Conservation (phyloP, 37 sponge, comb jelly and placozoan genomes). For the Oscarella lobularis region DNA sequence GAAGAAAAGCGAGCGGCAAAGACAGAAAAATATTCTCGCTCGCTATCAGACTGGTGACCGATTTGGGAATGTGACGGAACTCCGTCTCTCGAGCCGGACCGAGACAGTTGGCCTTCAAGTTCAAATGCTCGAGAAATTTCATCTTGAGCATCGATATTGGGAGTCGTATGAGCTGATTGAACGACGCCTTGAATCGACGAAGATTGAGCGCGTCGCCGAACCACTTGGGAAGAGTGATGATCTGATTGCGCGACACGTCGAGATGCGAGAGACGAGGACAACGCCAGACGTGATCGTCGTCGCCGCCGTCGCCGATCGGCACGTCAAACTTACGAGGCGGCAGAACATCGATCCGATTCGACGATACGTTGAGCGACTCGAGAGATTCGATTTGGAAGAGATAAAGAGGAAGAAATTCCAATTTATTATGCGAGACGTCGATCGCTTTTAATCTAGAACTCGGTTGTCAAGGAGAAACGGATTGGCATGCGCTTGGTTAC, state of each 20-base stretch:
- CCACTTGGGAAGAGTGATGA: not conserved
- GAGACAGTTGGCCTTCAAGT: not conserved
- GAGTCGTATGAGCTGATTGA: not conserved
- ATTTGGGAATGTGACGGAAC: not conserved
- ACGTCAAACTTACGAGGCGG: no score
- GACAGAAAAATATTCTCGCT: not conserved
- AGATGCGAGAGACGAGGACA: not conserved
- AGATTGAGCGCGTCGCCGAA: not conserved
- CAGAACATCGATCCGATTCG: not conserved
- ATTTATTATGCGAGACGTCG: not conserved
- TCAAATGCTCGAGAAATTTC: not conserved
- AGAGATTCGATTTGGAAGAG: not conserved
- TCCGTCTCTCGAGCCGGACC: not conserved
- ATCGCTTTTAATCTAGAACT: not conserved
- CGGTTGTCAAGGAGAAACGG: not conserved
- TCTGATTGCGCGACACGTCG: not conserved
- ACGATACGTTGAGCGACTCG: not conserved
- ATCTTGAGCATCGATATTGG: not conserved
- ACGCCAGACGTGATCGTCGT: not conserved
- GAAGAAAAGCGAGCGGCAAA: not conserved
- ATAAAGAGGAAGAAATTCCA: not conserved
- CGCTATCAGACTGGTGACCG: not conserved
- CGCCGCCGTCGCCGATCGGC: not conserved
- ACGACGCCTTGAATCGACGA: not conserved
- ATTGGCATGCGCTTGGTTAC: no score